Conservation (phyloP, 2,888 invertebrate species). For the Trichogramma evanescens region DNA sequence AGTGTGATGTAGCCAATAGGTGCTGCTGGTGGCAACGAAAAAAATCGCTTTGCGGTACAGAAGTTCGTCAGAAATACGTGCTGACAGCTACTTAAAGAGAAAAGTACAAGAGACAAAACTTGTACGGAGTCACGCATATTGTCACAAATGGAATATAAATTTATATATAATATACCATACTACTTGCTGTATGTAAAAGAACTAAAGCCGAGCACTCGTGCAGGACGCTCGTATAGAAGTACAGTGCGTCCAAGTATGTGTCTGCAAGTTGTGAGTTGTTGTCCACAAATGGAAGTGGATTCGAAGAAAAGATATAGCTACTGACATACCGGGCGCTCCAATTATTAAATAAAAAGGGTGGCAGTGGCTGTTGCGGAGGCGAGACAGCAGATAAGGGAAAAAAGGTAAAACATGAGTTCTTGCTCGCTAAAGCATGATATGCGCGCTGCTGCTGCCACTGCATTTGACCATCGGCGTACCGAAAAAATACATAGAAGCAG, state of each 20-base stretch:
- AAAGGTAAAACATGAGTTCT: conserved; percentile 26
- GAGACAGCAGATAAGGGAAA: conserved; percentile 29
- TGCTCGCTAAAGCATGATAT: conserved; percentile 6
- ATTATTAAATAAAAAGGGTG: conserved; percentile 36
- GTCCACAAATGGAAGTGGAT: conserved; percentile 35
- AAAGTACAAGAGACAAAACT: too few relatives aligned
- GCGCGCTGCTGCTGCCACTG: conserved; percentile 4
- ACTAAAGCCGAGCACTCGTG: too few relatives aligned
- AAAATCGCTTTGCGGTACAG: too few relatives aligned
- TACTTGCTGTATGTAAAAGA: too few relatives aligned
- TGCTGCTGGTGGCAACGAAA: too few relatives aligned
- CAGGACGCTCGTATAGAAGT: too few relatives aligned
- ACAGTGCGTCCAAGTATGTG: neutral
- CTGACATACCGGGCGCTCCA: conserved; percentile 36
- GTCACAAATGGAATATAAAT: too few relatives aligned
- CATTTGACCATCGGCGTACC: conserved; percentile 3
- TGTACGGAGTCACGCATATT: too few relatives aligned
- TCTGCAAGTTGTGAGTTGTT: conserved; percentile 5
- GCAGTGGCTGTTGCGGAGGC: conserved; percentile 22
- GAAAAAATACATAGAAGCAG: conserved; percentile 5
- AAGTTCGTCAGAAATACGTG: too few relatives aligned
- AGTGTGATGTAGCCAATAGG: too few relatives aligned
- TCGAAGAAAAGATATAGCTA: conserved; percentile 33
- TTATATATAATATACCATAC: too few relatives aligned
- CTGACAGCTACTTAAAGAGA: too few relatives aligned